Percentiles rank a stretch among this genome's conserved stretches.
Evolutionary conservation across 2,113 vertebrate species (phyloP).

Genomic region (Grantiella picta): DNA sequence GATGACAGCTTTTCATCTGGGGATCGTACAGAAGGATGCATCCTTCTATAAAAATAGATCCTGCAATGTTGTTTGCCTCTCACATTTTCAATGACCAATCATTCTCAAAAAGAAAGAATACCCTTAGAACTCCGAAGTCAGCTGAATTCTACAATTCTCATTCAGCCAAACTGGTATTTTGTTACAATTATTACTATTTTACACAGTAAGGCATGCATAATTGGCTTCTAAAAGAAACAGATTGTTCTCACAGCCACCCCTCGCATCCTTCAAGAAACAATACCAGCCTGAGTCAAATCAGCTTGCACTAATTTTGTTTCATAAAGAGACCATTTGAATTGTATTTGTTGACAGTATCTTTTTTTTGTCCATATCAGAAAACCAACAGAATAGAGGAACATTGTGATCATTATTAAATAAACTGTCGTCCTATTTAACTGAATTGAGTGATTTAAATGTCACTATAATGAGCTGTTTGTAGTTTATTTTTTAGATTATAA

Average conservation of each 20-base stretch:
- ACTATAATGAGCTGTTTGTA: slow-evolving; percentile 32
- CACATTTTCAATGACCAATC: slow-evolving; percentile 51
- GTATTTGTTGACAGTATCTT: not conserved
- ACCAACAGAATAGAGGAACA: not conserved
- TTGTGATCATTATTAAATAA: slow-evolving; percentile 20
- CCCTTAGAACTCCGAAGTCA: slow-evolving; percentile 40
- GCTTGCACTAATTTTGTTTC: slow-evolving; percentile 9
- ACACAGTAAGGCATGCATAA: not conserved
- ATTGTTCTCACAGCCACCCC: not conserved
- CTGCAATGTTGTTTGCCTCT: slow-evolving; percentile 45
- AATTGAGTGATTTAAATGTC: slow-evolving; percentile 45
- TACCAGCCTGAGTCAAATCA: slow-evolving; percentile 44
- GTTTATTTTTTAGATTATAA: slow-evolving; percentile 52
- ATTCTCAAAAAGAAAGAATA: slow-evolving; percentile 32
- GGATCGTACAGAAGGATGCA: slow-evolving; percentile 67
- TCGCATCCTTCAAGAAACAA: slow-evolving; percentile 22
- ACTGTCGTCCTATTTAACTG: slow-evolving; percentile 2
- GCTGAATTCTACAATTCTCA: not conserved
- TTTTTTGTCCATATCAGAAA: slow-evolving; percentile 30
- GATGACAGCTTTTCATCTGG: slow-evolving; percentile 75
- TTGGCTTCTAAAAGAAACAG: slow-evolving; percentile 4
- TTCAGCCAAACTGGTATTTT: slow-evolving; percentile 4
- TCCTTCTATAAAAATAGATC: slow-evolving; percentile 70
- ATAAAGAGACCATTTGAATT: slow-evolving; percentile 16
- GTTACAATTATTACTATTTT: not conserved